Conservation (phyloP, 2,888 invertebrate genomes). For the Tipula lateralis region DNA sequence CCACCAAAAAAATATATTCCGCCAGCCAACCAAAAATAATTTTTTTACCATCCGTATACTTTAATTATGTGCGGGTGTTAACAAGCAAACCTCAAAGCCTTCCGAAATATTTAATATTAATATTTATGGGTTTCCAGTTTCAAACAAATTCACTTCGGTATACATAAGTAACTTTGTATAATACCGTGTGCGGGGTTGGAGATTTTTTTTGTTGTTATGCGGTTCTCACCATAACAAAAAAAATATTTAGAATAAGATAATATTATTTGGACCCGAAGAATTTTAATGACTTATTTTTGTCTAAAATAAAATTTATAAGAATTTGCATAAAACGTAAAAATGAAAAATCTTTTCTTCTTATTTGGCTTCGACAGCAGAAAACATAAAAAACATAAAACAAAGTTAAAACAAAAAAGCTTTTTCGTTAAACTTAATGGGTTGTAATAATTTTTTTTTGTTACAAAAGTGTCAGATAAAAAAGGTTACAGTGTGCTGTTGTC, state of each 20-base stretch:
- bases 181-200: no score
- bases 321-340: slow-evolving; percentile 3
- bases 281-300: slow-evolving; percentile 13
- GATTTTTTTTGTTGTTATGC: not conserved
- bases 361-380: not conserved
- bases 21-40: not conserved
- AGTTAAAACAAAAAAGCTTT: slow-evolving; percentile 2
- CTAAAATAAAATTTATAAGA: not conserved
- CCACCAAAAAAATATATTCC: not conserved
- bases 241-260: not conserved
- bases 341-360: not conserved
- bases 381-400: no score
- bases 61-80: not conserved
- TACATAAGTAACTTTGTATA: not conserved
- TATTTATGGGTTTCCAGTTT: not conserved
- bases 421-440: not conserved
- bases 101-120: not conserved
- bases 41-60: not conserved
- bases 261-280: not conserved
- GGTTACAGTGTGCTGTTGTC: not conserved
- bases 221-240: not conserved
- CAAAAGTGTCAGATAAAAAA: not conserved
- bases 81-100: not conserved
- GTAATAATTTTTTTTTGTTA: slow-evolving; percentile 11
- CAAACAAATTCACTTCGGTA: not conserved